These are phyloP conservation scores for Idaea dimidiata DNA, from an alignment of 2,888 invertebrate genomes.

Conservation along the genomic window DNA sequence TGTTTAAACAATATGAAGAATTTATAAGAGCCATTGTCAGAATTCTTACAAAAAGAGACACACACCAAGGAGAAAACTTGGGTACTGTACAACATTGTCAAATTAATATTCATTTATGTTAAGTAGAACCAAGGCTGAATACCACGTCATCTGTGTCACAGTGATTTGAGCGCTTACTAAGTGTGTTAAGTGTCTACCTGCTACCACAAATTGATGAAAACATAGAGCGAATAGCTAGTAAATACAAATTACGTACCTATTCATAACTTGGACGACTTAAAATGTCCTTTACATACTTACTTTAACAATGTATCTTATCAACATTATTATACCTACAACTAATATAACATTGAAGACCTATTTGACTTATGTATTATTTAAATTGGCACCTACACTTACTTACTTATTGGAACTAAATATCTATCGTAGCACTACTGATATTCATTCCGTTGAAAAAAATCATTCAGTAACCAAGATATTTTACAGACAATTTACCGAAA, in stretches of 20 bases:
- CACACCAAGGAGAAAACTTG: conserved; percentile 38
- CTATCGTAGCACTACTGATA: neutral
- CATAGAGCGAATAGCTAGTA: conserved; percentile 4
- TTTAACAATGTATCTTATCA: conserved; percentile 4
- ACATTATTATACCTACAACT: neutral
- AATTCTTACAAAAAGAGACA: conserved; percentile 27
- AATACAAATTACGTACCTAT: conserved; percentile 4
- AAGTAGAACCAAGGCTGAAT: conserved; percentile 49
- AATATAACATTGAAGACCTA: neutral
- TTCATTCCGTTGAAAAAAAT: neutral
- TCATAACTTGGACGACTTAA: neutral
- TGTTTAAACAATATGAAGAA: neutral
- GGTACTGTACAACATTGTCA: conserved; percentile 36
- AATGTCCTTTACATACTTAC: conserved; percentile 8
- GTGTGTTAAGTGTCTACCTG: conserved; percentile 12
- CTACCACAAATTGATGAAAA: conserved; percentile 9
- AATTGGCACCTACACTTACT: neutral
- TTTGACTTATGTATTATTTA: no score
- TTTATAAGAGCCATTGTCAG: neutral
- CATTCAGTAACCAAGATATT: neutral
- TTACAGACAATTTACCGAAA: conserved; percentile 5
- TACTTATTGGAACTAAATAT: no score
- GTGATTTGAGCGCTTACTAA: conserved; percentile 41
- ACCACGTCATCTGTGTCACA: conserved; percentile 42
- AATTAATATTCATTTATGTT: conserved; percentile 57